Conservation (phyloP, 2,797 vertebrate genomes). For the Tapirus indicus region DNA sequence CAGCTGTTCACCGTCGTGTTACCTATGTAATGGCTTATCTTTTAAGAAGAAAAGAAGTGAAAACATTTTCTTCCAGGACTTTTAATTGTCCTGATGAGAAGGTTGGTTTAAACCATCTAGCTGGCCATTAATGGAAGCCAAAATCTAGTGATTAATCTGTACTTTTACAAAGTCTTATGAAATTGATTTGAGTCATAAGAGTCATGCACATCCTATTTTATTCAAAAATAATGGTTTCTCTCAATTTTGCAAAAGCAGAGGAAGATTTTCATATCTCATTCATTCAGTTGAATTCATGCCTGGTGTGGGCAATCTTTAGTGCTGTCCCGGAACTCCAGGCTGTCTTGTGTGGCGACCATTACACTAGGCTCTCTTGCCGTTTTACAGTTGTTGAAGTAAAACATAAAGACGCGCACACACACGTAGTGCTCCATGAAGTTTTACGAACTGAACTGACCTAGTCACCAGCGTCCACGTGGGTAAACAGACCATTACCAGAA, state of each 20-base stretch:
- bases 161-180: not conserved
- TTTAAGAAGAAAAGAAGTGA: not conserved
- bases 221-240: not conserved
- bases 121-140: not conserved
- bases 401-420: not conserved
- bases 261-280: not conserved
- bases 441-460: not conserved
- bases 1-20: not conserved
- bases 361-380: not conserved
- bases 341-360: not conserved
- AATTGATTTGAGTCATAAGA: not conserved
- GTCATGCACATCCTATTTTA: not conserved
- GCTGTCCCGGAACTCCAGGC: no score
- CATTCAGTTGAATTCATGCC: not conserved
- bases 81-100: not conserved
- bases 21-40: not conserved
- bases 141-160: not conserved
- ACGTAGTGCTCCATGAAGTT: not conserved
- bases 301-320: not conserved
- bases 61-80: not conserved
- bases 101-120: not conserved
- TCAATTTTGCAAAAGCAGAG: not conserved
- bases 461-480: not conserved
- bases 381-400: not conserved
- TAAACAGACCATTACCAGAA: not conserved